phyloP scores from a whole-genome alignment of 2,888 invertebrate genomes.

The Tetanocera ferruginea region DNA sequence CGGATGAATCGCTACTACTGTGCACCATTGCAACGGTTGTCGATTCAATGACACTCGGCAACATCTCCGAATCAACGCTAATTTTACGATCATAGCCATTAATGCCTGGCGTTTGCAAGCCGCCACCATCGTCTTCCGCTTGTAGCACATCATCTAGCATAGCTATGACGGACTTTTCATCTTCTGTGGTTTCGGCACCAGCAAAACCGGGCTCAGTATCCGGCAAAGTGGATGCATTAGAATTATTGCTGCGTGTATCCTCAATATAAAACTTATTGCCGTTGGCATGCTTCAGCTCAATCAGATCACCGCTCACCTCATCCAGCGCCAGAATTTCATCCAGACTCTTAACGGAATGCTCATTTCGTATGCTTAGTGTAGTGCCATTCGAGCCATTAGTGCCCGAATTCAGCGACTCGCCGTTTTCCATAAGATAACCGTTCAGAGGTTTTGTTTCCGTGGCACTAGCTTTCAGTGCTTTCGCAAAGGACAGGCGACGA shows the following conservation, averaged over 20 bases:
- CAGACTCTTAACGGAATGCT: constrained; percentile 53
- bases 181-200: constrained; percentile 50
- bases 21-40: constrained; percentile 65
- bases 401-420: constrained; percentile 23
- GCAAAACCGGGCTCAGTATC: constrained; percentile 35
- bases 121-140: constrained; percentile 55
- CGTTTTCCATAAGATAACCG: constrained; percentile 43
- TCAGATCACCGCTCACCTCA: constrained; percentile 59
- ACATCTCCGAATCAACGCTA: constrained; percentile 63
- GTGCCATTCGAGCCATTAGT: constrained; percentile 35
- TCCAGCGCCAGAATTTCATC: constrained; percentile 63
- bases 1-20: constrained; percentile 54
- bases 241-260: constrained; percentile 54
- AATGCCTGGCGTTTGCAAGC: constrained; percentile 49
- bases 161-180: constrained; percentile 63
- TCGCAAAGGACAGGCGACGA: constrained; percentile 54
- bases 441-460: constrained; percentile 33
- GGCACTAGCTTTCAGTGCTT: constrained; percentile 46
- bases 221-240: constrained; percentile 39
- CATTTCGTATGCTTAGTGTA: constrained; percentile 43
- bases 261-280: constrained; percentile 64
- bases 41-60: constrained; percentile 62
- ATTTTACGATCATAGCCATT: constrained; percentile 51
- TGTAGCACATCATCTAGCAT: constrained; percentile 66
- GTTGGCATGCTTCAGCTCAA: constrained; percentile 62